phyloP scores from a whole-genome alignment of 2,113 vertebrate genomes.

The Morone chrysops region DNA sequence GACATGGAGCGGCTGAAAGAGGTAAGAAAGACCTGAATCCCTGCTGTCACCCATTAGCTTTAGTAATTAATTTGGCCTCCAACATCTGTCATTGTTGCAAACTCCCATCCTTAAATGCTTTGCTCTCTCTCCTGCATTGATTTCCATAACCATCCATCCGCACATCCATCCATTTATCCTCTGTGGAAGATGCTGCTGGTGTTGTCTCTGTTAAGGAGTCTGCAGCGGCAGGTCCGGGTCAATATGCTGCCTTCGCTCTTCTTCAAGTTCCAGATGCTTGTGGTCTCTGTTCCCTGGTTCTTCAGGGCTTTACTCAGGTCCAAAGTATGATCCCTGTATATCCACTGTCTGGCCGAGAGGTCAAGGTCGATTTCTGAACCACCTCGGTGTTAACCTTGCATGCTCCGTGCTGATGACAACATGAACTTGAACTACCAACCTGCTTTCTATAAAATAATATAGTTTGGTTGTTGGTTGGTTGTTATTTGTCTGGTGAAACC shows the following conservation, averaged over 20 bases:
- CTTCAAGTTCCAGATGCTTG: conserved; percentile 86
- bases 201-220: conserved; percentile 89
- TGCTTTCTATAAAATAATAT: background rate
- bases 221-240: conserved; percentile 88
- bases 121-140: conserved; percentile 25
- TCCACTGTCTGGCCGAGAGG: background rate
- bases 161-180: conserved; percentile 34
- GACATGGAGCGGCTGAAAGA: conserved; percentile 99
- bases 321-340: conserved; percentile 71
- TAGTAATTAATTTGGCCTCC: background rate
- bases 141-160: conserved; percentile 9
- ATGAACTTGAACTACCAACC: conserved; percentile 3
- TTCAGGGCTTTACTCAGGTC: conserved; percentile 63
- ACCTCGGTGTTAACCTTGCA: background rate
- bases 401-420: background rate
- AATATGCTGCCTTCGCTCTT: conserved; percentile 85
- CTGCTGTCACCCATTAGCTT: background rate
- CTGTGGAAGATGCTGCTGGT: conserved; percentile 88
- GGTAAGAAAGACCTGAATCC: conserved; percentile 80
- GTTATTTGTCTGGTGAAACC: background rate
- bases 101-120: background rate
- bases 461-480: background rate
- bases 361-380: conserved; percentile 7
- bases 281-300: conserved; percentile 73
- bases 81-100: background rate